Evolutionary conservation across 2,797 vertebrate genomes (phyloP).

Genomic region (Spea hammondii): DNA sequence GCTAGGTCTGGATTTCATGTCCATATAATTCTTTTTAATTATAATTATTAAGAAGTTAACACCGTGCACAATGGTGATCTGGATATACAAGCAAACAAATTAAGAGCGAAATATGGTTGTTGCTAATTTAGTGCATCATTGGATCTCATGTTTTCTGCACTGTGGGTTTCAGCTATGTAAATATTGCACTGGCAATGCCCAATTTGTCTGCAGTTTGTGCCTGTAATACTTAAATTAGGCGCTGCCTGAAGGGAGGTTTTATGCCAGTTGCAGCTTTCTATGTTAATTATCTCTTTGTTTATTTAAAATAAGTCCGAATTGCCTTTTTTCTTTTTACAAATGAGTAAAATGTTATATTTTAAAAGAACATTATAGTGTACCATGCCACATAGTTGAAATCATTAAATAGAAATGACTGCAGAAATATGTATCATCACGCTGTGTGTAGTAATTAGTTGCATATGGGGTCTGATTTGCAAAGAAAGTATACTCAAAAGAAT

Average conservation of each 20-base stretch:
- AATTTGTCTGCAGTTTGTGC: conserved; percentile 95
- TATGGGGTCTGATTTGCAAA: conserved; percentile 50
- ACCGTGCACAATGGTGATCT: conserved; percentile 55
- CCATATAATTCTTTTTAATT: conserved; percentile 52
- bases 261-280: conserved; percentile 75
- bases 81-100: conserved; percentile 79
- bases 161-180: conserved; percentile 91
- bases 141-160: conserved; percentile 91
- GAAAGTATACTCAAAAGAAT: conserved; percentile 42
- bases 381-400: conserved; percentile 45
- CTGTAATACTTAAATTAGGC: conserved; percentile 92
- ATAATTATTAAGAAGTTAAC: conserved; percentile 44
- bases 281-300: conserved; percentile 85
- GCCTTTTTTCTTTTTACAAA: conserved; percentile 66
- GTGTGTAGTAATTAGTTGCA: conserved; percentile 51
- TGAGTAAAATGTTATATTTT: conserved; percentile 57
- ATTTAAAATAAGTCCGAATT: conserved; percentile 76
- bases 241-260: conserved; percentile 89
- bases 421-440: conserved; percentile 43
- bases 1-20: conserved; percentile 41
- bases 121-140: conserved; percentile 99
- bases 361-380: conserved; percentile 57
- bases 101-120: conserved; percentile 91
- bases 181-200: conserved; percentile 86
- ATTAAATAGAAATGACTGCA: conserved; percentile 48